Base-by-base conservation (phyloP, 2,113 vertebrate genomes). In the Glaucidium brasilianum region DNA sequence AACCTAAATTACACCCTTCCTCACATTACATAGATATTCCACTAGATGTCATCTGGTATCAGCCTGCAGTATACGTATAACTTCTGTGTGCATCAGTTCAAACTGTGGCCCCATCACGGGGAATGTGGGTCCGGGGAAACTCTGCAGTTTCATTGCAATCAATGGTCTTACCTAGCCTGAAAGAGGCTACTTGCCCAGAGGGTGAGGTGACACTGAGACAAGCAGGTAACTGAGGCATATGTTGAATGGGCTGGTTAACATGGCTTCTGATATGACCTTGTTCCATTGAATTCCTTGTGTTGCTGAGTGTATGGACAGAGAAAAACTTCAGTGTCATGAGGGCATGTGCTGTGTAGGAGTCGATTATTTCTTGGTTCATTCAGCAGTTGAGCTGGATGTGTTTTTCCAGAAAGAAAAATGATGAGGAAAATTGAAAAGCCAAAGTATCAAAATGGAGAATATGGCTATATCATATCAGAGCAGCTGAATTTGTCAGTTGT, bases 1-100 rank as follows among this genome's bases (percentile, higher is more conserved):
- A 85, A 49, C 9, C 12, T 5, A 5, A 53, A 74, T 62, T 2
- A 19, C 16, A 12, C 2, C 10, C 20, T 92, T 79, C 7, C 13
- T 59, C 9, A 13, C 29, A 39, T 72, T 92, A n/a, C 88, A 50
- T 6, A 26, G 30, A 19, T 49, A 37, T 6, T 60, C 95, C 96
- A 89, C 92, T 94, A 97, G 96, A 37, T 92, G 96, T 96, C 96
- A 29, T 32, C 88, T 56, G 60, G 34, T 27, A 81, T 93, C 73
- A 11, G 8, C 2, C 30, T 64, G 69, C 27, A 67, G 66, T 29
- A 58, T 26, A 37, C 10, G 20, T 29, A 2, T 11, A 21, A 5
- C 9, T 17, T 4, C 9, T 2, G 5, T 11, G 27, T 37, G 22
- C 8, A 1, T 84, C 34, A 15, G 17, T 59, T 83, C 71, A 34